These are phyloP conservation scores for Iguana delicatissima DNA, from an alignment of 2,797 vertebrate genomes.

Conservation along the genomic window DNA sequence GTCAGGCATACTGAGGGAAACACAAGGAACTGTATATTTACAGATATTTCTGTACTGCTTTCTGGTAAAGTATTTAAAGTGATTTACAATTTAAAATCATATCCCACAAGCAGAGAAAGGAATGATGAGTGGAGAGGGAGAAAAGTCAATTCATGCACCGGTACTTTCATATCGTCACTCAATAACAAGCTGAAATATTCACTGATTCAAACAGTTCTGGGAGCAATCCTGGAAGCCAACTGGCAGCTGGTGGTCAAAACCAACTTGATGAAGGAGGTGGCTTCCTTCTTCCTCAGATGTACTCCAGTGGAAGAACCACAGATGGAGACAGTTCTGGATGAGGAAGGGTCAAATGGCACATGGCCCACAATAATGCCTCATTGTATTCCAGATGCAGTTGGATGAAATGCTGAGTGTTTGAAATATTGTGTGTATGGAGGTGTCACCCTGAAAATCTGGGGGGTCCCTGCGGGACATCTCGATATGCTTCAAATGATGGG, in stretches of 20 bases:
- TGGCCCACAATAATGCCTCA: neutral
- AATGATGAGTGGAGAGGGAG: neutral
- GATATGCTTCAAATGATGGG: too few species aligned
- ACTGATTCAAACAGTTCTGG: neutral
- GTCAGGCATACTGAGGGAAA: neutral
- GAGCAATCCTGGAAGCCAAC: neutral
- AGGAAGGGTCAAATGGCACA: neutral
- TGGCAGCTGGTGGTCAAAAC: neutral
- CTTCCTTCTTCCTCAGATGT: neutral
- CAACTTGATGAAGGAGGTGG: neutral
- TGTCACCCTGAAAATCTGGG: too few species aligned
- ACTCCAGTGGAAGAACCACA: neutral
- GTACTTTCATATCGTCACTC: neutral
- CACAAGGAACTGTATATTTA: neutral
- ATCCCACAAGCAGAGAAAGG: neutral
- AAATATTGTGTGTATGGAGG: neutral
- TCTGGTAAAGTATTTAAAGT: neutral
- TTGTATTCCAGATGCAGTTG: neutral
- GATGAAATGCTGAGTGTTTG: neutral
- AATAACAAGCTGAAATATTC: neutral
- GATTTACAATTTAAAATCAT: neutral
- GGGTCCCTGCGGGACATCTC: too few species aligned
- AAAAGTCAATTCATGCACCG: neutral
- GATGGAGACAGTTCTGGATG: neutral
- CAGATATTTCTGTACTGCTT: neutral